phyloP scores from a whole-genome alignment of 2,797 vertebrate genomes.

The Merluccius polli region DNA sequence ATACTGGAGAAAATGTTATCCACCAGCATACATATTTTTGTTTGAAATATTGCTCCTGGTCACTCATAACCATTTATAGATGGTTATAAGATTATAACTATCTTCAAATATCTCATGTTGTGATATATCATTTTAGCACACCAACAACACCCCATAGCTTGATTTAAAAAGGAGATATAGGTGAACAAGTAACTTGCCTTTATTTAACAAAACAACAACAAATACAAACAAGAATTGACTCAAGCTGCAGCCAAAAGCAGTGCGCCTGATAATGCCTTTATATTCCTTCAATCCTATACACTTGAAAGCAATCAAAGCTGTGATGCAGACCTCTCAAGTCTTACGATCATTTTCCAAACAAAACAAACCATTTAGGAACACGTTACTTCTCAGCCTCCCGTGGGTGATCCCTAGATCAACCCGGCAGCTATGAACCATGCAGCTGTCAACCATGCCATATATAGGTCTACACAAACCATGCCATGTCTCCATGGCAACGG shows the following conservation, averaged over 20 bases:
- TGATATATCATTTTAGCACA: too few species aligned
- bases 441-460: conserved; percentile 5
- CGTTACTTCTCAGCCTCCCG: not conserved
- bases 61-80: too few species aligned
- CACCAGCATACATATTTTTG: not conserved
- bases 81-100: too few species aligned
- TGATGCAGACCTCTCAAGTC: not conserved
- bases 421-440: not conserved
- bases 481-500: conserved; percentile 10
- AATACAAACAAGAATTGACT: conserved; percentile 11
- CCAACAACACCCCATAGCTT: not conserved
- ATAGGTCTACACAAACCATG: conserved; percentile 14
- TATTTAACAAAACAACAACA: conserved; percentile 39
- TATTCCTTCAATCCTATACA: conserved; percentile 12
- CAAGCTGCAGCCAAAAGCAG: conserved; percentile 16
- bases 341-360: not conserved
- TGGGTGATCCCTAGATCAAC: not conserved
- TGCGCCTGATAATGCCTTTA: not conserved
- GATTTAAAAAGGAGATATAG: conserved; percentile 2
- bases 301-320: not conserved
- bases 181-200: conserved; percentile 25
- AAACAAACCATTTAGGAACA: conserved; percentile 8
- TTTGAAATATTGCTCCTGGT: too few species aligned
- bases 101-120: too few species aligned
- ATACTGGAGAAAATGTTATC: not conserved